A percentile compares a stretch with the other conserved stretches of the same genome.
These are phyloP conservation scores for Drosophila nikananu DNA, from an alignment of 1,140 invertebrate species.

Conservation along the genomic window DNA sequence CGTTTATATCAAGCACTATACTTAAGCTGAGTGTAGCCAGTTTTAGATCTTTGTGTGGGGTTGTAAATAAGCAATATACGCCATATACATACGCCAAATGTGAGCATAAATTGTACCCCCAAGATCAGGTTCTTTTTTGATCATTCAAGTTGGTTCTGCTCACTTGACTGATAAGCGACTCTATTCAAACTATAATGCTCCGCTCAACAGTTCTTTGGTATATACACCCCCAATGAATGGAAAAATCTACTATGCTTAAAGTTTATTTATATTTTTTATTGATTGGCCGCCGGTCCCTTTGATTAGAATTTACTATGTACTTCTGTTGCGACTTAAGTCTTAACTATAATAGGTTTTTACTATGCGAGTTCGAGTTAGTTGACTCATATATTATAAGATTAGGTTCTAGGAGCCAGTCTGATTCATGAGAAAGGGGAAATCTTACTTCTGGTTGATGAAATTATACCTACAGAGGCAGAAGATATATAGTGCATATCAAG, in stretches of 20 bases:
- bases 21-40: background rate
- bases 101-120: background rate
- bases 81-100: background rate
- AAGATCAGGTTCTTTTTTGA: constrained; percentile 4
- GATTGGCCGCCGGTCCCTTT: constrained; percentile 16
- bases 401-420: constrained; percentile 4
- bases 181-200: constrained; percentile 16
- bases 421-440: constrained; percentile 12
- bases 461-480: background rate
- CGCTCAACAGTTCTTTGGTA: background rate
- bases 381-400: constrained; percentile 33
- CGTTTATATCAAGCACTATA: background rate
- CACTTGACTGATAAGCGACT: constrained; percentile 34
- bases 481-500: background rate
- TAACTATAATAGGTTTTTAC: constrained; percentile 7
- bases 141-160: constrained; percentile 13
- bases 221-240: constrained; percentile 28
- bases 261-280: constrained; percentile 15
- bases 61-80: constrained; percentile 14
- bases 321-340: constrained; percentile 10
- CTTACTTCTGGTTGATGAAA: constrained; percentile 7
- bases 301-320: constrained; percentile 43
- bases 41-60: background rate
- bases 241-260: constrained; percentile 9
- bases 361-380: constrained; percentile 2